Evolutionary conservation across 1,140 invertebrate genomes (phyloP).

Genomic region (Leptinotarsa defecta): DNA sequence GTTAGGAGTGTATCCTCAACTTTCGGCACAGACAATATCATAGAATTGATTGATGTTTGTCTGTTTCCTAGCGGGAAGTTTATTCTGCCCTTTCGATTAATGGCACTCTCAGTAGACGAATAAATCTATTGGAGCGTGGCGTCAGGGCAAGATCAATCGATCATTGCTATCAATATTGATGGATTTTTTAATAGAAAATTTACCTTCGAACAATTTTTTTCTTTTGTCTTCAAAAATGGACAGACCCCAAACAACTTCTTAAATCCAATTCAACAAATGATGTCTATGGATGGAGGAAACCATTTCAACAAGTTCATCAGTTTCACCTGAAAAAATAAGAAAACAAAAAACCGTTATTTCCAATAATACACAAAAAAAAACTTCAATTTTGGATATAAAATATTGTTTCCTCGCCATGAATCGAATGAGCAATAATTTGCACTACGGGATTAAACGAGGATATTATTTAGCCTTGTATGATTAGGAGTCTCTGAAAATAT

Average conservation of each 20-base stretch:
- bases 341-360: too few species aligned
- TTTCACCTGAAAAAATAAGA: too few species aligned
- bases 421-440: slow-evolving; percentile 2
- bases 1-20: neutral
- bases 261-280: too few species aligned
- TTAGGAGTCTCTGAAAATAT: slow-evolving; percentile 1
- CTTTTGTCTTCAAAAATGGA: neutral
- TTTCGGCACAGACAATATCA: neutral
- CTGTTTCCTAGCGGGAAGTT: slow-evolving; percentile 5
- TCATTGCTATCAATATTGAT: too few species aligned
- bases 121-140: slow-evolving; percentile 5
- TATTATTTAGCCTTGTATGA: neutral
- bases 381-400: neutral
- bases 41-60: neutral
- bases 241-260: too few species aligned
- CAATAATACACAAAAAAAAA: too few species aligned
- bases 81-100: neutral
- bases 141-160: neutral
- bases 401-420: slow-evolving; percentile 2
- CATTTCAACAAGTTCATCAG: too few species aligned
- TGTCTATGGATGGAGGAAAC: too few species aligned
- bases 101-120: neutral
- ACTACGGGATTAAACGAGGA: neutral
- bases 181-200: neutral
- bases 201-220: neutral